Base-by-base conservation (phyloP, 2,888 invertebrate species). In the Ornithoptera priamus region DNA sequence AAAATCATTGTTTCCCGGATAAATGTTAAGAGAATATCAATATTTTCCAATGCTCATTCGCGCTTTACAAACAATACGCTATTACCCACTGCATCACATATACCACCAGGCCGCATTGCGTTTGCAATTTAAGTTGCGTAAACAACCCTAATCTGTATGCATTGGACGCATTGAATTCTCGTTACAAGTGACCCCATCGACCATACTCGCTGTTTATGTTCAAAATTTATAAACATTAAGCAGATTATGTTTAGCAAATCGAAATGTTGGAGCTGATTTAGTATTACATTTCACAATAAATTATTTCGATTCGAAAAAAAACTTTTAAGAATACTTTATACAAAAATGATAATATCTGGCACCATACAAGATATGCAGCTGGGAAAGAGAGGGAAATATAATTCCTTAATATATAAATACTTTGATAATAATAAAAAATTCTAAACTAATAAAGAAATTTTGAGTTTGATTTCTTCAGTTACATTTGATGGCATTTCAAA, bases 11-110 rank as follows among this genome's bases (percentile, higher is more conserved):
- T 62, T 30, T 8, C 24, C 20, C 22, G 39, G 64, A 22, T 63
- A 70, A 62, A 67, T 67, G 58, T 67, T 60, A 63, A 67, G 36
- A 30, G 20, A 70, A 70, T 67, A 64, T 67, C 42, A 60, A 67
- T 70, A 70, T 61, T 67, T 57, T 67, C 56, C 24, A 67, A 70
- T 20, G 66, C 59, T 62, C 58, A 53, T 70, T 65, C 67, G 57
- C 67, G 50, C 67, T 70, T 70, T 67, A 70, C 70, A 70, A 70
- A 70, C 70, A 70, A 70, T 70, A 61, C 67, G 61, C 70, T 64
- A 70, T 70, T 70, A 67, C 59, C 39, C 53, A 30, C 46, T 57
- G 61, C 64, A 57, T 70, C 61, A 63, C 67, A 62, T 70, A 61
- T 57, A 67, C 56, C 56, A 60, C 63, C 30, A 18, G 46, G 50